Conservation (phyloP, 2,113 vertebrate species). For the Ornithorhynchus anatinus region DNA sequence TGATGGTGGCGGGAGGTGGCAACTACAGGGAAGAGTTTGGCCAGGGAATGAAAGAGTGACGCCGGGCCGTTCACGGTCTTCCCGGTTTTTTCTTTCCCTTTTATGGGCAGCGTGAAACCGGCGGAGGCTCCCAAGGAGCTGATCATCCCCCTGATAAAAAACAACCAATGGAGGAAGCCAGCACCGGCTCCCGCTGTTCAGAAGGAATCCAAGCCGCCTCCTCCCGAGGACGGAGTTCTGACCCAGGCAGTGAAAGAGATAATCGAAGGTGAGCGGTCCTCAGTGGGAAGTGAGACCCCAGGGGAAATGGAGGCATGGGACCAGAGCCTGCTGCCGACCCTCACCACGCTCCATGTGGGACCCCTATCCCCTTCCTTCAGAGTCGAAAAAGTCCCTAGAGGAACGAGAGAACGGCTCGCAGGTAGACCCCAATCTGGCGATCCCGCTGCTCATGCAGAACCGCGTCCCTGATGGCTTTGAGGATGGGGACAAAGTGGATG, state of each 20-base stretch:
- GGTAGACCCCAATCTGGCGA: slow-evolving; percentile 67
- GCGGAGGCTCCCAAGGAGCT: slow-evolving; percentile 76
- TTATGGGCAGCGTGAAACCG: not conserved
- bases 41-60: no score
- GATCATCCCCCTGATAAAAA: slow-evolving; percentile 85
- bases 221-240: slow-evolving; percentile 69
- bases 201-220: not conserved
- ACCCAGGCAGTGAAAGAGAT: slow-evolving; percentile 87
- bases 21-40: no score
- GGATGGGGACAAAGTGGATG: slow-evolving; percentile 75
- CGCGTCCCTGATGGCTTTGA: slow-evolving; percentile 75
- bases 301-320: not conserved
- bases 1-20: no score
- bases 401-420: slow-evolving; percentile 72
- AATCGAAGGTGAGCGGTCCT: no score
- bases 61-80: no score
- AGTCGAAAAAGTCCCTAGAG: slow-evolving; percentile 82
- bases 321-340: slow-evolving; percentile 21
- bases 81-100: no score
- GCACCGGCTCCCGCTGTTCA: slow-evolving; percentile 12
- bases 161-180: slow-evolving; percentile 75
- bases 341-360: no score
- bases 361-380: slow-evolving; percentile 63
- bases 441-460: slow-evolving; percentile 87
- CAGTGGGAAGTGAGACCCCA: no score